Evolutionary conservation across 1,140 invertebrate genomes (phyloP).

Genomic region (Diploscapter pachys): DNA sequence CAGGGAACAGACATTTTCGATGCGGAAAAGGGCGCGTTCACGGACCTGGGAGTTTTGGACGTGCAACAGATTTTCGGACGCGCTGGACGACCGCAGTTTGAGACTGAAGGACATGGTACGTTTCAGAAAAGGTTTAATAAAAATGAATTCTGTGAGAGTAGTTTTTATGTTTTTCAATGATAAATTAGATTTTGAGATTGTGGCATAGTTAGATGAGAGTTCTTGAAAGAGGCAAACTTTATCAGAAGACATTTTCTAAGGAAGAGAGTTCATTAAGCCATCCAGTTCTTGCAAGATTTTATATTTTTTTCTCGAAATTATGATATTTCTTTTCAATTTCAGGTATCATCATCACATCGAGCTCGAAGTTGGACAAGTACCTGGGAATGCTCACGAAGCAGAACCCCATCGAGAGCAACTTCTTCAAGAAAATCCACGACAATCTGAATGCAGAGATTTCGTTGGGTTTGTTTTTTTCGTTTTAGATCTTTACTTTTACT

Average conservation of each 20-base stretch:
- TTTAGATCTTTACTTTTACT: too few relatives aligned
- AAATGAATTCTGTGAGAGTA: not conserved
- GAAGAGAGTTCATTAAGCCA: not conserved
- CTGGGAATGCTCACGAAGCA: constrained; percentile 89
- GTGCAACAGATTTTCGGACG: constrained; percentile 98
- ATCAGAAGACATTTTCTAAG: not conserved
- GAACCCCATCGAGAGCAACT: constrained; percentile 96
- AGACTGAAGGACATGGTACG: constrained; percentile 62
- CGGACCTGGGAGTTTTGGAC: constrained; percentile 92
- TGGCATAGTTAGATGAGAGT: too few relatives aligned
- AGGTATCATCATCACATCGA: constrained; percentile 89
- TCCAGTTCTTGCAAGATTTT: not conserved
- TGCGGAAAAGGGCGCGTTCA: constrained; percentile 85
- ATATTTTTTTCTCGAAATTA: too few relatives aligned
- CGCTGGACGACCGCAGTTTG: constrained; percentile 81
- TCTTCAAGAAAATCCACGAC: constrained; percentile 83
- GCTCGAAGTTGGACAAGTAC: constrained; percentile 89
- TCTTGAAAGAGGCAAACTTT: not conserved
- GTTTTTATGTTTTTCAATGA: not conserved
- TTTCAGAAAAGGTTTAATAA: not conserved
- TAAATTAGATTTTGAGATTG: not conserved
- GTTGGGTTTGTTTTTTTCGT: constrained; percentile 25
- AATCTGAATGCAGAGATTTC: constrained; percentile 94
- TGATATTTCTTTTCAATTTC: not conserved
- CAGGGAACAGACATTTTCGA: constrained; percentile 97